These are phyloP conservation scores for Sphenodon punctatus DNA, from an alignment of 2,797 vertebrate species.

Conservation along the genomic window DNA sequence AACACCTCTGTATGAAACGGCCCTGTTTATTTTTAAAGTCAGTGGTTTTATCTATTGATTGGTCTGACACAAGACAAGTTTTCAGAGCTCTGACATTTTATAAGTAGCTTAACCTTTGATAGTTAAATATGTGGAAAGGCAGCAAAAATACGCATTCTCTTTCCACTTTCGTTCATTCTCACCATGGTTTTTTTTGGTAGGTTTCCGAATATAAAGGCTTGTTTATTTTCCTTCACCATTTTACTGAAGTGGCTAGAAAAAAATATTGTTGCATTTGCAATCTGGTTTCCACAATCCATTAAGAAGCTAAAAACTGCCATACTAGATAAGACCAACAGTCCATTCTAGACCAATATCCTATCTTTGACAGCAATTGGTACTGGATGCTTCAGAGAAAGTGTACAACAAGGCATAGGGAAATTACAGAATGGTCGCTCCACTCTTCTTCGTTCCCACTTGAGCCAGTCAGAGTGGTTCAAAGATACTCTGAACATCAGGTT, in stretches of 20 bases:
- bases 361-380: too few relatives aligned
- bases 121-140: background rate
- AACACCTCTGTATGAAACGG: background rate
- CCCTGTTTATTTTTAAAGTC: background rate
- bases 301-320: too few relatives aligned
- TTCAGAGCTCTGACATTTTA: background rate
- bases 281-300: too few relatives aligned
- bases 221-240: background rate
- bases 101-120: background rate
- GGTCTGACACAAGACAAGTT: background rate
- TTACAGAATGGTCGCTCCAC: too few relatives aligned
- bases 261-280: too few relatives aligned
- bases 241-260: background rate
- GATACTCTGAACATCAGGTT: too few relatives aligned
- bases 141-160: background rate
- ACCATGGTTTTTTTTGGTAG: background rate
- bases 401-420: too few relatives aligned
- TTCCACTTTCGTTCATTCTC: background rate
- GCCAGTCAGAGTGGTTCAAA: too few relatives aligned
- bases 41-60: background rate
- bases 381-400: too few relatives aligned
- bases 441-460: too few relatives aligned
- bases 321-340: too few relatives aligned
- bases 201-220: background rate
- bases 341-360: too few relatives aligned